Evolutionary conservation across 2,888 invertebrate genomes (phyloP), one percentile per base, ranked within the genome.

Genomic region (Cheilosia vernalis): DNA sequence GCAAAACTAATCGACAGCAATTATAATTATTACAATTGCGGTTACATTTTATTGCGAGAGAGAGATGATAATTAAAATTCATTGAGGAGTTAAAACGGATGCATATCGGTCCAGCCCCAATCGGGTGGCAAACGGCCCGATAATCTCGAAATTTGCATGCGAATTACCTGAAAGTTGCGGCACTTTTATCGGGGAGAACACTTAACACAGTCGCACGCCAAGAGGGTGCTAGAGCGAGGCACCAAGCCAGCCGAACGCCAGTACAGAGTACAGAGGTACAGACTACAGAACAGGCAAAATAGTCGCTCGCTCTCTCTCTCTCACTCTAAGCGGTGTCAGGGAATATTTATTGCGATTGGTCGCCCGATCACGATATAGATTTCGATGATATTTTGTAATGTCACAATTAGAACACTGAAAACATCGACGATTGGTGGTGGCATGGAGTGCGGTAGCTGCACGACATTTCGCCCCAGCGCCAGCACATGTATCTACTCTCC

Each of bases 311-410:
- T 42, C 42, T 3, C n/a, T 9, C 17, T 17, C 33, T 30, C n/a
- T n/a, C 21, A 4, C 51, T 51, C 5, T 40, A 49, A 66, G 78
- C 73, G 74, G 66, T 84, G 84, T 84, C 84, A 76, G 58, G 49
- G 84, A 74, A 84, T 84, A 84, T 80, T 84, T 84, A 84, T 84
- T 79, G 84, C 84, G 84, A 84, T 84, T 84, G 84, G 79, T 79
- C 79, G 84, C 79, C 79, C 69, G 84, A 84, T 84, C 84, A 84
- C 84, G 84, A 84, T 84, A 84, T 80, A 84, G 84, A 84, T 84
- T 84, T 80, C 84, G 84, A 80, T 84, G 74, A 84, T 84, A 80
- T 84, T 84, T 80, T 84, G 84, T 84, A 84, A 84, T 84, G 84
- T 80, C 84, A 84, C 84, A 84, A 84, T 84, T 84, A 84, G 84